phyloP scores from a whole-genome alignment of 2,113 vertebrate genomes.

The Mirza zaza region DNA sequence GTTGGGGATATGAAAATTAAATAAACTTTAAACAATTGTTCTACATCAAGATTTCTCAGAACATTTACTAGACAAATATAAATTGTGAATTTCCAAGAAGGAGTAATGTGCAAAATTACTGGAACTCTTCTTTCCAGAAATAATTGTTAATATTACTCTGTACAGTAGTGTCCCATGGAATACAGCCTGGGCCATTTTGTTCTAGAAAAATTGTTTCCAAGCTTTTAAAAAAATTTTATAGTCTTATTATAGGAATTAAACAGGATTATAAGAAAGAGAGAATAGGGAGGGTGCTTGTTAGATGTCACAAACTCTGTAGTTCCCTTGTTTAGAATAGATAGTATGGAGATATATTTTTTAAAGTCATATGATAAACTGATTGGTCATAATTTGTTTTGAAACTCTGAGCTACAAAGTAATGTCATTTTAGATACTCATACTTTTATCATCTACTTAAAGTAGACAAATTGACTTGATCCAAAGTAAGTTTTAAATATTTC shows the following conservation, averaged over 20 bases:
- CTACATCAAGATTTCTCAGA: background rate
- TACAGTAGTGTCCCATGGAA: background rate
- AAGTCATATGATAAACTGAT: background rate
- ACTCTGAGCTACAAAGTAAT: background rate
- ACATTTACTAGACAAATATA: background rate
- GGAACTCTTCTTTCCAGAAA: background rate
- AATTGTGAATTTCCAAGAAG: background rate
- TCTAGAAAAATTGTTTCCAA: background rate
- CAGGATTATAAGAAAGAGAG: background rate
- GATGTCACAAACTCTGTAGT: background rate
- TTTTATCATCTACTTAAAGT: background rate
- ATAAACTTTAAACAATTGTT: background rate
- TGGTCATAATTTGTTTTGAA: background rate
- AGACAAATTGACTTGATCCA: background rate
- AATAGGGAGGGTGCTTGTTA: background rate
- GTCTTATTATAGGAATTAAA: background rate
- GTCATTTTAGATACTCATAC: background rate
- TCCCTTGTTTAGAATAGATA: background rate
- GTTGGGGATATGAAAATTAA: background rate
- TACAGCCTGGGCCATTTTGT: background rate
- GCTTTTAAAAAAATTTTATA: background rate
- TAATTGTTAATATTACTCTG: background rate
- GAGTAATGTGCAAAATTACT: background rate
- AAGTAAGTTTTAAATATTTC: background rate
- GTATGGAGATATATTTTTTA: background rate